Base-by-base conservation (phyloP, 1,140 invertebrate species). In the Chlorops oryzae region DNA sequence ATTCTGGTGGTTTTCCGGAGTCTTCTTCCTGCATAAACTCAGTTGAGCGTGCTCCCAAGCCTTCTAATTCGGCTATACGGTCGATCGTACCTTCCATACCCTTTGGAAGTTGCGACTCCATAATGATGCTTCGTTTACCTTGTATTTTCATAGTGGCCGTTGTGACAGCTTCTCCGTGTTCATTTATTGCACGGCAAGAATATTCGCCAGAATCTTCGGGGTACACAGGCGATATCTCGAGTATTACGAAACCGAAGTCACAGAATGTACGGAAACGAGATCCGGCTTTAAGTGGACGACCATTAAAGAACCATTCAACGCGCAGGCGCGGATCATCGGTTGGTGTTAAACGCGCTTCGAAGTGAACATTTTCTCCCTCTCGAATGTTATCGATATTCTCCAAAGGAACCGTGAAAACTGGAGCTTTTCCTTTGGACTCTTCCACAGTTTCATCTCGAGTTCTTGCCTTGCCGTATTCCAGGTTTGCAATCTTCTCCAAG, bases 241-340 rank as follows among this genome's bases (percentile, higher is more conserved):
- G 74, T 58, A 95, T 92, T 13, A 92, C 90, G 65, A 95, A 96
- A 38, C 92, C 92, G 75, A 96, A 96, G 71, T 96, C 92, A 65
- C 90, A 90, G 83, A 96, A 95, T 40, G 89, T 93, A 42, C 91
- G 83, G 76, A 95, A 94, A 56, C 92, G 79, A 13, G 91, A 92
- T 43, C 89, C 91, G 28, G 90, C 88, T 73, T 84, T 86, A 35
- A 95, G 74, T 21, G 91, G 85, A 75, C 92, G 89, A 45, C 90
- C 90, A 73, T 96, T 93, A 85, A 88, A 92, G 76, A 88, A 92
- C 92, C 92, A 96, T 78, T 95, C 91, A 22, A 96, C 88, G 76
- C 90, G 93, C 52, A 97, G 79, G 65, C 89, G 92, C 22, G 94
- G 89, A 80, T 98, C 95, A 69, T 96, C 91, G 10, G 89, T 88